phyloP scores from a whole-genome alignment of 92 coral and sea anemone species.

The Epizoanthus scotinus region DNA sequence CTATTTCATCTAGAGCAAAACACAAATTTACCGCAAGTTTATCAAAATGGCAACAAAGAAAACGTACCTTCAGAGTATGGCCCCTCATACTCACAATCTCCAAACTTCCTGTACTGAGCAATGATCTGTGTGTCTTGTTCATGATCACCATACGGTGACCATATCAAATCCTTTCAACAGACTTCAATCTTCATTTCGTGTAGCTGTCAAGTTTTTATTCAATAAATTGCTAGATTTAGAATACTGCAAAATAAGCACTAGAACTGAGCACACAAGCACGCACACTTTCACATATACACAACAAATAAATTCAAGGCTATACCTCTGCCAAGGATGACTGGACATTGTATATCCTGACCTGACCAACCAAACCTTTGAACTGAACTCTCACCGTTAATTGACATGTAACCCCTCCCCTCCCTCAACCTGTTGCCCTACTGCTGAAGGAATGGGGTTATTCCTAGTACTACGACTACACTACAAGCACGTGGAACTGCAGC shows the following conservation, averaged over 20 bases:
- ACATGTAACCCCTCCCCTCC: not conserved
- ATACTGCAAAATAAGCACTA: not conserved
- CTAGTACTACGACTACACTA: not conserved
- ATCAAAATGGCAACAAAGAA: not conserved
- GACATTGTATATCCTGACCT: conserved; percentile 20
- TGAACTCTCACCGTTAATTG: conserved; percentile 42
- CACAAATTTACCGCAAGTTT: no score
- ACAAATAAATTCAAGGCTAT: conserved; percentile 42
- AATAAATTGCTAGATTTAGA: conserved; percentile 37
- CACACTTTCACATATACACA: conserved; percentile 29
- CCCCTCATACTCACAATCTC: conserved; percentile 28
- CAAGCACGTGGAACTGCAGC: not conserved
- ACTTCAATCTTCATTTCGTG: conserved; percentile 33
- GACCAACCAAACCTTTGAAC: conserved; percentile 44
- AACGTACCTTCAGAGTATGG: conserved; percentile 9
- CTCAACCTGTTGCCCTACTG: not conserved
- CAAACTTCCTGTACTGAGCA: not conserved
- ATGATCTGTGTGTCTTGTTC: not conserved
- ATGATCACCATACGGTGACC: conserved; percentile 31
- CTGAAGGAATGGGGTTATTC: not conserved
- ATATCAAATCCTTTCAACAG: conserved; percentile 29
- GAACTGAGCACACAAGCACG: conserved; percentile 9
- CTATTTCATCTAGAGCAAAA: no score
- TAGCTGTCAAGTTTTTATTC: conserved; percentile 44
- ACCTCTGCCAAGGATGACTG: conserved; percentile 41